Percentiles rank a stretch among this genome's conserved stretches.
These are phyloP conservation scores for Tor tambroides DNA, from an alignment of 2,113 vertebrate genomes.

Conservation along the genomic window DNA sequence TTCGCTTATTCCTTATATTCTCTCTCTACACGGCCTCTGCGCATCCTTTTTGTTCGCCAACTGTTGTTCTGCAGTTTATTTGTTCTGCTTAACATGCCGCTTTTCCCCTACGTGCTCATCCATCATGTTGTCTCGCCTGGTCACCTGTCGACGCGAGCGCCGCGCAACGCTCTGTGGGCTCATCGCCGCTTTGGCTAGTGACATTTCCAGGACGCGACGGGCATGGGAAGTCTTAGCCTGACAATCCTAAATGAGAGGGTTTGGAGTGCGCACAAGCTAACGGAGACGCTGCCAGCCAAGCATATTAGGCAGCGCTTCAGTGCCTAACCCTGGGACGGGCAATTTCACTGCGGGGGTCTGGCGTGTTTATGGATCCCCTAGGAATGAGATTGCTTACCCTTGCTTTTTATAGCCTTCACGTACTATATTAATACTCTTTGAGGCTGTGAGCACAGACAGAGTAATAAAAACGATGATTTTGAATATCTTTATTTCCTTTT, in stretches of 20 bases:
- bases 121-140: conserved; percentile 39
- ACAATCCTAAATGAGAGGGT: conserved; percentile 38
- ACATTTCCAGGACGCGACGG: conserved; percentile 42
- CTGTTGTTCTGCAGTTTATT: conserved; percentile 17
- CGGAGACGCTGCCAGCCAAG: conserved; percentile 33
- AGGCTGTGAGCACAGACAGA: background rate
- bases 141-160: conserved; percentile 33
- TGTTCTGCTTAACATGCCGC: conserved; percentile 27
- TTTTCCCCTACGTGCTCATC: conserved; percentile 31
- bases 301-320: conserved; percentile 41
- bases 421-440: conserved; percentile 17
- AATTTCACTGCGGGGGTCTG: conserved; percentile 25
- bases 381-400: conserved; percentile 33
- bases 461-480: background rate
- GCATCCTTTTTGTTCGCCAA: background rate
- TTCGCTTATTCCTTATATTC: conserved; percentile 40
- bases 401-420: conserved; percentile 24
- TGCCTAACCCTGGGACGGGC: conserved; percentile 16
- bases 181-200: conserved; percentile 18
- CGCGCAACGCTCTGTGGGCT: background rate
- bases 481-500: background rate
- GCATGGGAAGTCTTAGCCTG: conserved; percentile 26
- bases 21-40: background rate
- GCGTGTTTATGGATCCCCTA: conserved; percentile 38
- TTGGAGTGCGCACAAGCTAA: conserved; percentile 21